phyloP scores from a whole-genome alignment of 1,140 invertebrate species.

The Eciton burchellii region DNA sequence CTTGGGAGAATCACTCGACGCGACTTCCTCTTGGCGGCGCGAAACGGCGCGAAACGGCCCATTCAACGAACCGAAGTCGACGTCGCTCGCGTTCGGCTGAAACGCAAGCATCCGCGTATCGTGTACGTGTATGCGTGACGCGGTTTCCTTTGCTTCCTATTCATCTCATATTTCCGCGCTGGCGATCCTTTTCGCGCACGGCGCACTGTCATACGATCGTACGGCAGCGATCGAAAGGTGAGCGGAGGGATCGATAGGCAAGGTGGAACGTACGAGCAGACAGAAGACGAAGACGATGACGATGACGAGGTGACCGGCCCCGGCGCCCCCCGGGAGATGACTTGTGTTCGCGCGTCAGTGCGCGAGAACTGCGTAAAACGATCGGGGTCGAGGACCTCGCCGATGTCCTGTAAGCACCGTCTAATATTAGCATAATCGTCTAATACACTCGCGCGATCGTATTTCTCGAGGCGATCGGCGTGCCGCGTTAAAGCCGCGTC shows the following conservation, averaged over 20 bases:
- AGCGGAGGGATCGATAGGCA: constrained; percentile 43
- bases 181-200: constrained; percentile 28
- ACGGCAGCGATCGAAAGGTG: constrained; percentile 34
- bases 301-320: constrained; percentile 34
- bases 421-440: constrained; percentile 39
- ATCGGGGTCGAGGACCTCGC: constrained; percentile 49
- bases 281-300: constrained; percentile 55
- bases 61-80: constrained; percentile 45
- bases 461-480: constrained; percentile 22
- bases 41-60: constrained; percentile 1
- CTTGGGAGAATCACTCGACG: too few species aligned
- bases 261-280: constrained; percentile 43
- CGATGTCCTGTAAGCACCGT: constrained; percentile 19
- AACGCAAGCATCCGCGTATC: constrained; percentile 18
- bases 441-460: constrained; percentile 50
- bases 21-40: constrained; percentile 6
- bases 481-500: not conserved
- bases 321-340: constrained; percentile 44
- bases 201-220: constrained; percentile 60
- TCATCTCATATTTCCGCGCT: constrained; percentile 56
- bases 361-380: constrained; percentile 56
- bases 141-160: constrained; percentile 54
- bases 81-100: constrained; percentile 40
- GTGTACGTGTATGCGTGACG: not conserved
- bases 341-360: constrained; percentile 35